Base-by-base conservation (phyloP, 2,888 invertebrate species). In the Hypomecis atomaria region DNA sequence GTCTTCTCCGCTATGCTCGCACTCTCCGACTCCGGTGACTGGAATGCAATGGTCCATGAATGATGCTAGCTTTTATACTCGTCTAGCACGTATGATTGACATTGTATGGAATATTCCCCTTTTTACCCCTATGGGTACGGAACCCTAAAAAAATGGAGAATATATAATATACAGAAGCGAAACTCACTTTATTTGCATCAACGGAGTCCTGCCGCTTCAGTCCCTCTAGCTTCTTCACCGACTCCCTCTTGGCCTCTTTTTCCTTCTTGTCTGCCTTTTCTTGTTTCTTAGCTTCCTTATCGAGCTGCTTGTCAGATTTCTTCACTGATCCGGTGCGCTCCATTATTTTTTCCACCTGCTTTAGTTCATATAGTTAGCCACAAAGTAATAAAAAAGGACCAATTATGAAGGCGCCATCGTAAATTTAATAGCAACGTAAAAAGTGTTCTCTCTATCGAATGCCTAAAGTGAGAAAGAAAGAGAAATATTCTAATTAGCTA, bases 161-260 rank as follows among this genome's bases (percentile, higher is more conserved):
- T n/a, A n/a, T 23, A 23, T 23, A 23, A 23, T 23, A 23, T 2
- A 23, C 6, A 7, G 5, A 4, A 4, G 2, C 11, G 8, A 9
- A 6, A 11, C 64, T 42, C 67, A 92, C 92, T 86, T 90, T 91
- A 67, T 78, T 81, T 23, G 76, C 75, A 73, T 92, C 92, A 66
- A 89, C 81, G 61, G 92, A 91, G 57, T 92, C 92, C 59, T 89
- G 90, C 59, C 83, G 84, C 78, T 87, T 90, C 55, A 90, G 74
- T 63, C 65, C 65, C 8, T 90, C 90, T 10, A 73, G 78, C 73
- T 83, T 89, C 80, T 88, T 89, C 53, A 86, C 73, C 5, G 86
- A 87, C 72, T 89, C 88, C 0, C 86, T 79, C 77, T 87, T 90
- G 8, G 88, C 85, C 70, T 89, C 89, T 58, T 86, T 89, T 67